Evolutionary conservation across 1,140 invertebrate genomes (phyloP), one percentile per base, ranked within the genome.

Genomic region (Anagrus nilaparvatae): DNA sequence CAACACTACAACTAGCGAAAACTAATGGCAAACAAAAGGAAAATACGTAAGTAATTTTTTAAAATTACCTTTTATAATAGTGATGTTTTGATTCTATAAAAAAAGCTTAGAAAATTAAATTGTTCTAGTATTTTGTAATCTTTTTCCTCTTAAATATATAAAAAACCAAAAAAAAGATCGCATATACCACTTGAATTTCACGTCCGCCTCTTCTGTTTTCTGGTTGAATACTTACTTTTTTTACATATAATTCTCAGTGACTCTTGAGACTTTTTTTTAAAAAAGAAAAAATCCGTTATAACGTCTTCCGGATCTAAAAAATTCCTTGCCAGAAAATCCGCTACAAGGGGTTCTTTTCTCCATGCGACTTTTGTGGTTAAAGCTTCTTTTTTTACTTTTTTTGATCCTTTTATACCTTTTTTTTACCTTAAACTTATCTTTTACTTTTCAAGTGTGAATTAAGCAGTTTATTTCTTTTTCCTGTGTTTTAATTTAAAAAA

Each of bases 11-110:
- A 62, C 61, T 33, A 24, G 25, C 47, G 25, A 48, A 57, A 19
- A 58, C 49, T 43, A 63, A 62, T 46, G 55, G 60, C 20, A 61
- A 65, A 24, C 63, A 67, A 32, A 67, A 68, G 44, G 66, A 69
- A 49, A 67, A 66, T 52, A 66, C 56, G 66, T 69, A 35, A 66
- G 66, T 65, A 34, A 27, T 47, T 43, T 21, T 28, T 18, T 25
- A n/a, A n/a, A n/a, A n/a, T n/a, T n/a, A n/a, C n/a, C n/a, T n/a
- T n/a, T n/a, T n/a, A n/a, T n/a, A n/a, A n/a, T n/a, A n/a, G n/a
- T n/a, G n/a, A n/a, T n/a, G n/a, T n/a, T n/a, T n/a, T n/a, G n/a
- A n/a, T n/a, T n/a, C n/a, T n/a, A n/a, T n/a, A n/a, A n/a, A n/a
- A n/a, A n/a, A n/a, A n/a, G n/a, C n/a, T n/a, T n/a, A n/a, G n/a